These are phyloP conservation scores for Diplosoma virens DNA, from an alignment of 23 tunicate genomes.

Conservation along the genomic window DNA sequence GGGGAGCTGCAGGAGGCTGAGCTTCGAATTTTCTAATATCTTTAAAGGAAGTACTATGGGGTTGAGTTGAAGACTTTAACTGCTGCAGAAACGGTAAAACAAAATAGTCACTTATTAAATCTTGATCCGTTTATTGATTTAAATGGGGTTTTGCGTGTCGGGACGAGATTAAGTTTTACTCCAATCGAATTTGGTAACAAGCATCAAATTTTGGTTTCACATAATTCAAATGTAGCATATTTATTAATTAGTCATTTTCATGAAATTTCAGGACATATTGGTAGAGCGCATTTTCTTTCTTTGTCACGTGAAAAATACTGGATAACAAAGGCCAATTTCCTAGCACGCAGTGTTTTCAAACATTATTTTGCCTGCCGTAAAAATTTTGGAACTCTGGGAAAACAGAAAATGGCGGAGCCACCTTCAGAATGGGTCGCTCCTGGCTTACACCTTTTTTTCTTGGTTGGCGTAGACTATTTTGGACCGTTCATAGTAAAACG, in stretches of 20 bases:
- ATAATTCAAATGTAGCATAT: background rate
- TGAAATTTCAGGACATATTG: slow-evolving; percentile 9
- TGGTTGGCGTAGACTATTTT: slow-evolving; percentile 10
- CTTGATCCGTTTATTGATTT: slow-evolving; percentile 5
- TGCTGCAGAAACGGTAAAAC: background rate
- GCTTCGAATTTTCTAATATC: background rate
- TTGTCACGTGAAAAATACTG: background rate
- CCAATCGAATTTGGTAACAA: background rate
- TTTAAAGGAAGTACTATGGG: background rate
- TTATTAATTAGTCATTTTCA: background rate
- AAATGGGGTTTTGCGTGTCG: background rate
- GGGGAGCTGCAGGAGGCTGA: background rate
- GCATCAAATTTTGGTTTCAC: background rate
- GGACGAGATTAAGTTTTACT: background rate
- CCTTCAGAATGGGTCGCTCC: slow-evolving; percentile 3
- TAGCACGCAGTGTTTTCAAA: background rate
- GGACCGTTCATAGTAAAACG: slow-evolving; percentile 10
- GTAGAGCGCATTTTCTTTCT: background rate
- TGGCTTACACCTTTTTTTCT: background rate
- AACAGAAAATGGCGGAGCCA: slow-evolving; percentile 1
- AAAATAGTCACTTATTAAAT: background rate
- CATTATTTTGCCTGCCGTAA: background rate
- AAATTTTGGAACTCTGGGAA: background rate
- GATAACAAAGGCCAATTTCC: slow-evolving; percentile 2
- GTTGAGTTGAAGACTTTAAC: background rate